phyloP scores from a whole-genome alignment of 2,113 vertebrate species.

The Cottus gobio region DNA sequence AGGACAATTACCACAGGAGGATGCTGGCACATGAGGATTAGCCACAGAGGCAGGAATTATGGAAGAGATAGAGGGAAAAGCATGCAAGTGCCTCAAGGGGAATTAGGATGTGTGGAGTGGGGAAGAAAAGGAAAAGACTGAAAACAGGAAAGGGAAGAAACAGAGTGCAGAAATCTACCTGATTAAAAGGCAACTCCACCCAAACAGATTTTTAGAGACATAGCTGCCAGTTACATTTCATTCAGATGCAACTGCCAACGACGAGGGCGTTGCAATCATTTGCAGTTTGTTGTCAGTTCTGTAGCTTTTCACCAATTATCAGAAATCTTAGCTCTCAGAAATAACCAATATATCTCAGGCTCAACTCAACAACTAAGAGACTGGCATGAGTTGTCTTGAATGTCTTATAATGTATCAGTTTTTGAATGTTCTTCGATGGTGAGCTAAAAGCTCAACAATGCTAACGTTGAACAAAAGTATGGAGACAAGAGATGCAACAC shows the following conservation, averaged over 20 bases:
- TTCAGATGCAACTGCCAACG: background rate
- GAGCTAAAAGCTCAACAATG: background rate
- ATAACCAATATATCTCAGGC: background rate
- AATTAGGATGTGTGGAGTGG: slow-evolving; percentile 8
- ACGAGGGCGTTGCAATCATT: background rate
- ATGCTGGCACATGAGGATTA: slow-evolving; percentile 35
- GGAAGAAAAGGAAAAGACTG: background rate
- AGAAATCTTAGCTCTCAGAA: background rate
- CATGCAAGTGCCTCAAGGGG: background rate
- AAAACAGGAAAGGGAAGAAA: background rate
- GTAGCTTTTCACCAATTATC: background rate
- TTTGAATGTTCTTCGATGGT: background rate
- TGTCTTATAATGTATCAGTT: background rate
- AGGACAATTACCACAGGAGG: slow-evolving; percentile 34
- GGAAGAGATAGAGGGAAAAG: slow-evolving; percentile 9
- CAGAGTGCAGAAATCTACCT: background rate
- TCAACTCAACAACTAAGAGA: too few relatives aligned
- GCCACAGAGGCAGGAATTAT: slow-evolving; percentile 17
- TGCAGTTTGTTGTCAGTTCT: background rate
- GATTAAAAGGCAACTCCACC: background rate
- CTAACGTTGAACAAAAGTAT: background rate
- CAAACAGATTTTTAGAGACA: background rate
- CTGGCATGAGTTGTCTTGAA: background rate
- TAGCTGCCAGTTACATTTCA: background rate
- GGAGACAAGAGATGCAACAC: background rate